These are phyloP conservation scores for Smutsia gigantea DNA, from an alignment of 2,797 vertebrate species.

Conservation along the genomic window DNA sequence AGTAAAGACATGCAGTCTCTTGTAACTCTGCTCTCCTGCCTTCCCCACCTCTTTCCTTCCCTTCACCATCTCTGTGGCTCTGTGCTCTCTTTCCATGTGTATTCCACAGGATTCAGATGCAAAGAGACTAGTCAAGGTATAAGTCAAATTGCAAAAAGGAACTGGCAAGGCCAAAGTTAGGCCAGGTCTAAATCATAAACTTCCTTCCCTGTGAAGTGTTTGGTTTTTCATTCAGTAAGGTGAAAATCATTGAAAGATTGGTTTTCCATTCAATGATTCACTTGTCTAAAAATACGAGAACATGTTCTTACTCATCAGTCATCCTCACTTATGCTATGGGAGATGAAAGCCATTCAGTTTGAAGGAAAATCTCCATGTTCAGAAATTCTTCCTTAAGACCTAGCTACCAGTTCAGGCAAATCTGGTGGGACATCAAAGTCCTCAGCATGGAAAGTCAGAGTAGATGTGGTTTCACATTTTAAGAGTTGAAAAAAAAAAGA, in stretches of 20 bases:
- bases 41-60: background rate
- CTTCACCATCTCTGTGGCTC: background rate
- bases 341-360: background rate
- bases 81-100: background rate
- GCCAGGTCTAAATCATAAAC: background rate
- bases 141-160: background rate
- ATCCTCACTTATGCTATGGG: background rate
- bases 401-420: constrained; percentile 44
- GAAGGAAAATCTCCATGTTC: constrained; percentile 48
- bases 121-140: background rate
- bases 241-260: background rate
- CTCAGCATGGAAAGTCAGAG: constrained; percentile 58
- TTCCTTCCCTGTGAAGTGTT: background rate
- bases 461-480: constrained; percentile 59
- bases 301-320: constrained; percentile 19
- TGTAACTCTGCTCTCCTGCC: background rate
- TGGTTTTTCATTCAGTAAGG: background rate
- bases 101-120: background rate
- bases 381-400: constrained; percentile 58
- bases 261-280: constrained; percentile 24
- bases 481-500: background rate
- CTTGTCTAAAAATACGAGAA: background rate
- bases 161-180: background rate
- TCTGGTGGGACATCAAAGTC: constrained; percentile 53
- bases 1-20: background rate